phyloP scores from a whole-genome alignment of 1,140 invertebrate genomes.

The Drosophila tsacasi region DNA sequence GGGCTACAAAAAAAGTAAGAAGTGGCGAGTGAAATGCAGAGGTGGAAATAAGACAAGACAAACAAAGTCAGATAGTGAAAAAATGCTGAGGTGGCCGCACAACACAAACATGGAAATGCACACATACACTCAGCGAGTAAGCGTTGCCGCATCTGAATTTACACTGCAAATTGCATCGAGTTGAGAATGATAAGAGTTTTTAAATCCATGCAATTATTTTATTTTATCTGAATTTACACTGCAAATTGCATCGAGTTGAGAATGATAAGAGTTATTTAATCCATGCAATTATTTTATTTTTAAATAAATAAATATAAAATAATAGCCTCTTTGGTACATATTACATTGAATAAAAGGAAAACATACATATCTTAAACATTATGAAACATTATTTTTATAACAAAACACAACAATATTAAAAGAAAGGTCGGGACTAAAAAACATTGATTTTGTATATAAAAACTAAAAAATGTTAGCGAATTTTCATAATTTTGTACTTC shows the following conservation, averaged over 20 bases:
- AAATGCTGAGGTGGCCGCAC: conserved; percentile 74
- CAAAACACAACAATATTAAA: too few species aligned
- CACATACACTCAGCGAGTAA: conserved; percentile 51
- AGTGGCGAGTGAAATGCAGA: conserved; percentile 35
- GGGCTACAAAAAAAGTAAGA: conserved; percentile 6
- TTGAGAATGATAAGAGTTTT: background rate
- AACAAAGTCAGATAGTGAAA: conserved; percentile 55
- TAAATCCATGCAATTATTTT: background rate
- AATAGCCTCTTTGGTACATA: background rate
- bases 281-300: background rate
- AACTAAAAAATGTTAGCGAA: too few species aligned
- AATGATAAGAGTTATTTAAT: background rate
- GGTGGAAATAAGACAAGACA: conserved; percentile 52
- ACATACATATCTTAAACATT: background rate
- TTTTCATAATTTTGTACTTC: background rate
- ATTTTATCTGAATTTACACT: conserved; percentile 37
- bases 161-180: background rate
- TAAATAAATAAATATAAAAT: too few species aligned
- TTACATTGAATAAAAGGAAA: background rate
- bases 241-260: background rate
- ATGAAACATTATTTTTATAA: too few species aligned
- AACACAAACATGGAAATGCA: conserved; percentile 12
- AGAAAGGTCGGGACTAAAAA: too few species aligned
- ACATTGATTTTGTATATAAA: too few species aligned
- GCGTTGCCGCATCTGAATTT: conserved; percentile 49